A percentile compares a stretch with the other conserved stretches of the same genome.
These are phyloP conservation scores for Colistium nudipinnis DNA, from an alignment of 2,113 vertebrate species.

Conservation along the genomic window DNA sequence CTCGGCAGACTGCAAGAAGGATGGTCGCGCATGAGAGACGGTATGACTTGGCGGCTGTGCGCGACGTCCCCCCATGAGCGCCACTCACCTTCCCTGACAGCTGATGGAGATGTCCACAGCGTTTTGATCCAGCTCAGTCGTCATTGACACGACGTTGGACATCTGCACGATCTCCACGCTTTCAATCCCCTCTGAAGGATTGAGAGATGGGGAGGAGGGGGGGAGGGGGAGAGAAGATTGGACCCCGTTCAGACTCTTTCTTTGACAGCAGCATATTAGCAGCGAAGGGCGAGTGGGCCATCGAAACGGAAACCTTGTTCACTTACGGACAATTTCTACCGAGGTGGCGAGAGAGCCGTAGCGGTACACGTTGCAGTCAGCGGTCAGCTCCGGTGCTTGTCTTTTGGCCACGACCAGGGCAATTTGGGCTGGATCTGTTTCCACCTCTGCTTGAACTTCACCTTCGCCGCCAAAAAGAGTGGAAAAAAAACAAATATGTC, in stretches of 20 bases:
- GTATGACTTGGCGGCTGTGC: too few species aligned
- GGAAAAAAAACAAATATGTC: background rate
- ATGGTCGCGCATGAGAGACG: too few species aligned
- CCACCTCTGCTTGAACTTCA: slow-evolving; percentile 57
- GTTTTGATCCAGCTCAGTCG: slow-evolving; percentile 77
- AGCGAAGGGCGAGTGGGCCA: background rate
- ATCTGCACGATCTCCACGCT: slow-evolving; percentile 91
- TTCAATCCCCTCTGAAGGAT: slow-evolving; percentile 89
- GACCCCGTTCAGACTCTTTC: background rate
- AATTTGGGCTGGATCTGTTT: slow-evolving; percentile 64
- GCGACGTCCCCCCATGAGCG: too few species aligned
- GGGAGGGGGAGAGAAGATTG: background rate
- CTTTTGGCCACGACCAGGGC: slow-evolving; percentile 85
- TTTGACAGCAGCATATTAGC: background rate
- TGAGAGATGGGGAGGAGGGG: background rate
- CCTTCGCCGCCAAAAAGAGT: too few species aligned
- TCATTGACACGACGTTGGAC: slow-evolving; percentile 77
- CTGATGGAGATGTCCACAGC: slow-evolving; percentile 90
- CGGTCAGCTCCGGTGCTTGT: slow-evolving; percentile 80
- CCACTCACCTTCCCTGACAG: slow-evolving; percentile 92
- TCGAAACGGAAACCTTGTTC: background rate
- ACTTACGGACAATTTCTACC: slow-evolving; percentile 90
- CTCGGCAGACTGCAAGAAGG: slow-evolving; percentile 84
- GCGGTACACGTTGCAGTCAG: slow-evolving; percentile 87
- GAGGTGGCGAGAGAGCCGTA: slow-evolving; percentile 89